A percentile compares a stretch with the other conserved stretches of the same genome.
phyloP scores from a whole-genome alignment of 2,113 vertebrate species.

The Lutjanus erythropterus region DNA sequence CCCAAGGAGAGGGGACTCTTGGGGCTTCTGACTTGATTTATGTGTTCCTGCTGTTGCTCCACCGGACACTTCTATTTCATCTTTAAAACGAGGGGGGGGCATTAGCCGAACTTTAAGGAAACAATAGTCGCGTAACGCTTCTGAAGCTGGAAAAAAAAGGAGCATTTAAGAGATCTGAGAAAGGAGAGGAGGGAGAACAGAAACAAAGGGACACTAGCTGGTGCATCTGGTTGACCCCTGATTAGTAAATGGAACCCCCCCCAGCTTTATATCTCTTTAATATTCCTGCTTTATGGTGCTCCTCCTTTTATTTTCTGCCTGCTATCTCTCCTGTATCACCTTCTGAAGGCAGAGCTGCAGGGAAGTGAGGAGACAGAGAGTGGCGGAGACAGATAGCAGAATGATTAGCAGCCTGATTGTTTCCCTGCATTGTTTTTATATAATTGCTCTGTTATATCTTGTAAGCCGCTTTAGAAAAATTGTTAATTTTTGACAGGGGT shows the following conservation, averaged over 20 bases:
- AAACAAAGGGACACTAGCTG: conserved; percentile 68
- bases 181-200: conserved; percentile 29
- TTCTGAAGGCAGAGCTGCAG: conserved; percentile 36
- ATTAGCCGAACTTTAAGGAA: conserved; percentile 89
- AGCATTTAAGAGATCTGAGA: conserved; percentile 52
- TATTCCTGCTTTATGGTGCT: conserved; percentile 37
- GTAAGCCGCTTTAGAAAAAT: conserved; percentile 13
- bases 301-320: background rate
- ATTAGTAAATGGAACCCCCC: conserved; percentile 65
- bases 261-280: conserved; percentile 38
- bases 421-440: conserved; percentile 10
- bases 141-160: conserved; percentile 68
- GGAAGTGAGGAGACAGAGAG: conserved; percentile 27
- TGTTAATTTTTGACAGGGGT: background rate
- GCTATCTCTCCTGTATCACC: conserved; percentile 42
- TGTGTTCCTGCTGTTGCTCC: conserved; percentile 93
- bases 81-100: conserved; percentile 86
- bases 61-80: conserved; percentile 95
- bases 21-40: conserved; percentile 95
- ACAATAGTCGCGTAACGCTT: conserved; percentile 87
- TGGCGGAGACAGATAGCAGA: conserved; percentile 13
- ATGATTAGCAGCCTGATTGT: conserved; percentile 19
- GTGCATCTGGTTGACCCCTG: conserved; percentile 83
- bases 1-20: conserved; percentile 87
- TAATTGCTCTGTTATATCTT: background rate